Evolutionary conservation across 2,113 vertebrate genomes (phyloP).

Genomic region (Saccopteryx leptura): DNA sequence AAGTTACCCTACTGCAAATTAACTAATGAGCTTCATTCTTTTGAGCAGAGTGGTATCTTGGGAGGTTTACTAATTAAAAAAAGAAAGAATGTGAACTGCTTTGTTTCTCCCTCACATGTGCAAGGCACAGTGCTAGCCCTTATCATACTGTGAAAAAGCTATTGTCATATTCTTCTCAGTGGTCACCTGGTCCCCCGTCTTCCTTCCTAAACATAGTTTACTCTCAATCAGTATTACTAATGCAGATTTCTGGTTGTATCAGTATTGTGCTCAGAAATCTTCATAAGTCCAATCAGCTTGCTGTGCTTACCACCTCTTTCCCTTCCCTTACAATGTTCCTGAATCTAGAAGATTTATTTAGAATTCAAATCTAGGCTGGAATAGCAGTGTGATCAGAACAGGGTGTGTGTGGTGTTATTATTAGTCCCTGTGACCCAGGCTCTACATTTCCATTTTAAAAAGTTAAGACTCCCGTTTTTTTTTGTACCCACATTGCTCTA

Average conservation of each 20-base stretch:
- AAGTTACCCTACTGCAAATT: constrained; percentile 36
- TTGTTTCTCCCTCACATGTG: neutral
- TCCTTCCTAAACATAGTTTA: neutral
- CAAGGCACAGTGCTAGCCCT: neutral
- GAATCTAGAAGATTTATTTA: constrained; percentile 1
- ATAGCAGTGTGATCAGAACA: neutral
- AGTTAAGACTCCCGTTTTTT: neutral
- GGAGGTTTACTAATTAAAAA: neutral
- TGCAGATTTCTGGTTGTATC: neutral
- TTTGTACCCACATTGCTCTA: neutral
- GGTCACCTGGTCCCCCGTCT: neutral
- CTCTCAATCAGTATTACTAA: neutral
- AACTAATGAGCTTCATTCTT: constrained; percentile 49
- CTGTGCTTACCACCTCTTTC: neutral
- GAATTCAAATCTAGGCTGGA: neutral
- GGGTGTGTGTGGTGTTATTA: neutral
- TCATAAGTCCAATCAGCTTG: neutral
- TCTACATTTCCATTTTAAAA: constrained; percentile 24
- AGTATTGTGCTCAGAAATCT: constrained; percentile 9
- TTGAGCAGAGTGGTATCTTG: constrained; percentile 33
- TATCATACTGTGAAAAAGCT: neutral
- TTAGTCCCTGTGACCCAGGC: neutral
- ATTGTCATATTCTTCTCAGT: neutral
- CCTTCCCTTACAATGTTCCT: neutral
- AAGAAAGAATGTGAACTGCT: neutral